Evolutionary conservation across 2,888 invertebrate species (phyloP).

Genomic region (Antitype chi): DNA sequence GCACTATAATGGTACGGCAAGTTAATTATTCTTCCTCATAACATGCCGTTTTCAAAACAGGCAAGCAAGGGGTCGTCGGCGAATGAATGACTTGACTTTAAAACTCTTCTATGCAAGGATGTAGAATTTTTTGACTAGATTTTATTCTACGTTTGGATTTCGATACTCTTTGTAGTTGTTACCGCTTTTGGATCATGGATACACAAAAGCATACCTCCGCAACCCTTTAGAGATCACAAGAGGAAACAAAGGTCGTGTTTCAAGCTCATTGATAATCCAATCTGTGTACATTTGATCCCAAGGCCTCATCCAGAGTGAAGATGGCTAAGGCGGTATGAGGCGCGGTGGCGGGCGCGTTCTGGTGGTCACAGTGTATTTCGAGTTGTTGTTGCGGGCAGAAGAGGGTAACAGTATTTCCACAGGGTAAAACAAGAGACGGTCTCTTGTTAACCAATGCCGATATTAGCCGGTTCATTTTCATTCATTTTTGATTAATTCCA

Average conservation of each 20-base stretch:
- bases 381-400: neutral
- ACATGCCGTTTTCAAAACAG: neutral
- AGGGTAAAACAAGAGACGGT: neutral
- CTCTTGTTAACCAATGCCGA: neutral
- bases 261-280: slow-evolving; percentile 44
- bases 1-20: too few species aligned
- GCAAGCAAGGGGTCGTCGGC: too few species aligned
- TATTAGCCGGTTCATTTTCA: neutral
- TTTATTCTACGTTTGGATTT: neutral
- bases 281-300: slow-evolving; percentile 39
- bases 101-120: neutral
- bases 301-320: neutral
- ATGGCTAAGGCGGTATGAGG: neutral
- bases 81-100: neutral
- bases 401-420: neutral
- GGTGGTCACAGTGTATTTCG: too few species aligned
- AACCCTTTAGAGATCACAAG: slow-evolving; percentile 25
- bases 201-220: slow-evolving; percentile 20
- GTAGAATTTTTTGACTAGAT: neutral
- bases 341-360: neutral
- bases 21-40: neutral
- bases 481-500: neutral
- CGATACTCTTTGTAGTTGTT: neutral
- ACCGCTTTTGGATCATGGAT: slow-evolving; percentile 3
- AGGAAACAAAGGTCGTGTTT: slow-evolving; percentile 28